Base-by-base conservation (phyloP, 2,888 invertebrate genomes). In the Rotaria sp. region DNA sequence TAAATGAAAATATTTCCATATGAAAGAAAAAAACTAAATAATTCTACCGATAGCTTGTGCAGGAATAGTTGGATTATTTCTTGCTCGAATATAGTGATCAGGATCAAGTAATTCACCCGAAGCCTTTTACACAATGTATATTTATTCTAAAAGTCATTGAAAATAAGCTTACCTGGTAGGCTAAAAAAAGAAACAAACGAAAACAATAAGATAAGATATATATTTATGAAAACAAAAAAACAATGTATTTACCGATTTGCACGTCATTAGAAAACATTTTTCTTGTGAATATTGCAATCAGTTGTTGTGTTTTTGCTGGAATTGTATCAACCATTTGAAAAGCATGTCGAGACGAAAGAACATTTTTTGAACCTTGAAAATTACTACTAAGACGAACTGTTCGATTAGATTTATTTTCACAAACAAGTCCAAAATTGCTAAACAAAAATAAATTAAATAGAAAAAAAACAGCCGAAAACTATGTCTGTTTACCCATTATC, bases 311-410 rank as follows among this genome's bases (percentile, higher is more conserved):
- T 38, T 26, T 35, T 35, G 84, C 41, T n/a, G 84, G 84, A 24
- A 84, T 84, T 24, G 55, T 55, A 52, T 84, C 84, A 50, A 52
- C 26, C 52, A 50, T 55, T 55, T 55, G 84, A 84, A 50, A 55
- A 2, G 84, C 50, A 84, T 55, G 52, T 18, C 84, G 50, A 30
- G 84, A 84, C 0, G 84, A 84, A 21, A 84, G 45, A 21, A 84
- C 84, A 38, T 84, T 84, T 84, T 84, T 84, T 38, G 84, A 55
- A 26, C 84, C 84, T 35, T 55, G 50, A 55, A 84, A 84, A 84
- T 84, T 55, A 84, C 84, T 84, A 55, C 55, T 50, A 15, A 84
- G 24, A 10, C 55, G 50, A 84, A 84, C 55, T 13, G 84, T 55
- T 84, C 55, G 84, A 30, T 38, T 55, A 3, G 50, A 84, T 45